Evolutionary conservation across 2,888 invertebrate genomes (phyloP).

Genomic region (Zaprionus obscuricornis): DNA sequence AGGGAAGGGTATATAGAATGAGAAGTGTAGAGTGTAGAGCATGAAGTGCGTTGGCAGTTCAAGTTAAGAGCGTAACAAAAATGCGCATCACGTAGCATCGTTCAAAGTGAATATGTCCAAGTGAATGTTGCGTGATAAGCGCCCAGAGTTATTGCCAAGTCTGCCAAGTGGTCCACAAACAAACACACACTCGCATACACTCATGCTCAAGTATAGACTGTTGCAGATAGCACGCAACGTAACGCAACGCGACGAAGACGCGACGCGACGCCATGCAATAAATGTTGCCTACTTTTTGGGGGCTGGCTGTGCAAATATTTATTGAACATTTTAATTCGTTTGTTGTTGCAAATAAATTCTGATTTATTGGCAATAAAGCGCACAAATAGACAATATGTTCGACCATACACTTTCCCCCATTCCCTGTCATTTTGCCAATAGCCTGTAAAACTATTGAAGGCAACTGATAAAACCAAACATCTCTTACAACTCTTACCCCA

Average conservation of each 20-base stretch:
- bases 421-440: too few species aligned
- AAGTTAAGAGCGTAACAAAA: constrained; percentile 79
- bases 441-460: constrained; percentile 43
- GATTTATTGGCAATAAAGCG: constrained; percentile 83
- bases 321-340: constrained; percentile 84
- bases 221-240: too few species aligned
- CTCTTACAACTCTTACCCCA: neutral
- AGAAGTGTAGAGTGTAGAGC: neutral
- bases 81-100: constrained; percentile 82
- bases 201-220: too few species aligned
- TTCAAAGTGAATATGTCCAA: constrained; percentile 81
- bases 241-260: too few species aligned
- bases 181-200: constrained; percentile 6
- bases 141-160: constrained; percentile 64
- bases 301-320: constrained; percentile 80
- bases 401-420: too few species aligned
- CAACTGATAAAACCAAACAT: constrained; percentile 37
- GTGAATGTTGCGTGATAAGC: constrained; percentile 62
- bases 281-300: constrained; percentile 58
- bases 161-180: constrained; percentile 49
- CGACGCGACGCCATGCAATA: constrained; percentile 41
- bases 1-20: neutral
- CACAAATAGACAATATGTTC: constrained; percentile 73
- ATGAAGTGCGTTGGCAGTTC: constrained; percentile 12
- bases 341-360: constrained; percentile 84